These are phyloP conservation scores for Microcaecilia unicolor DNA, from an alignment of 2,797 vertebrate species.

Conservation along the genomic window DNA sequence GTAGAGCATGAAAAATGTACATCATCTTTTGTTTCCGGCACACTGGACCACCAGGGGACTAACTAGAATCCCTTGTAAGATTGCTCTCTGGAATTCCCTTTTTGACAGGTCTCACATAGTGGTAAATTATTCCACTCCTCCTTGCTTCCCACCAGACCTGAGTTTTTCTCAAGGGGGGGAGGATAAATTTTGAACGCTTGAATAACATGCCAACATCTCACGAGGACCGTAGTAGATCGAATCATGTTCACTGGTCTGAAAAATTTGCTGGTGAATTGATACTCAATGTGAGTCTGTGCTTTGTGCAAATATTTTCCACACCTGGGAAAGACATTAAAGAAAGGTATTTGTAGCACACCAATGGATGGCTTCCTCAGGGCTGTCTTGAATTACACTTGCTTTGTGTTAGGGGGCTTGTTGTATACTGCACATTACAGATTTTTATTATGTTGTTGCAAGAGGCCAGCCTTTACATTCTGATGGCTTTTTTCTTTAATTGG, in stretches of 20 bases:
- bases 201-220: constrained; percentile 10
- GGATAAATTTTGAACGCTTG: constrained; percentile 21
- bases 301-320: constrained; percentile 48
- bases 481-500: constrained; percentile 10
- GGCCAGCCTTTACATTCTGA: constrained; percentile 20
- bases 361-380: constrained; percentile 33
- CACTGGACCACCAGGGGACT: constrained; percentile 19
- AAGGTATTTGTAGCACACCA: constrained; percentile 28
- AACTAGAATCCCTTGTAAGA: constrained; percentile 23
- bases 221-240: constrained; percentile 15
- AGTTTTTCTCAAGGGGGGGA: constrained; percentile 9
- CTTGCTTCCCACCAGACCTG: neutral
- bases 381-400: constrained; percentile 30
- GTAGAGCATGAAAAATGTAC: constrained; percentile 9
- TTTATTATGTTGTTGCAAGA: constrained; percentile 21
- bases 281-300: constrained; percentile 39
- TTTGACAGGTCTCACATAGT: constrained; percentile 3
- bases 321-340: constrained; percentile 41
- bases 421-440: constrained; percentile 30
- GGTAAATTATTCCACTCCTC: constrained; percentile 28
- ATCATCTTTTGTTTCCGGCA: constrained; percentile 24
- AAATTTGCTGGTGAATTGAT: constrained; percentile 42
- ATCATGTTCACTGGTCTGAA: constrained; percentile 18
- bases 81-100: constrained; percentile 30
- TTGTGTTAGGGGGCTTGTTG: constrained; percentile 28